phyloP scores from a whole-genome alignment of 2,113 vertebrate genomes.

The Pyxicephalus adspersus region DNA sequence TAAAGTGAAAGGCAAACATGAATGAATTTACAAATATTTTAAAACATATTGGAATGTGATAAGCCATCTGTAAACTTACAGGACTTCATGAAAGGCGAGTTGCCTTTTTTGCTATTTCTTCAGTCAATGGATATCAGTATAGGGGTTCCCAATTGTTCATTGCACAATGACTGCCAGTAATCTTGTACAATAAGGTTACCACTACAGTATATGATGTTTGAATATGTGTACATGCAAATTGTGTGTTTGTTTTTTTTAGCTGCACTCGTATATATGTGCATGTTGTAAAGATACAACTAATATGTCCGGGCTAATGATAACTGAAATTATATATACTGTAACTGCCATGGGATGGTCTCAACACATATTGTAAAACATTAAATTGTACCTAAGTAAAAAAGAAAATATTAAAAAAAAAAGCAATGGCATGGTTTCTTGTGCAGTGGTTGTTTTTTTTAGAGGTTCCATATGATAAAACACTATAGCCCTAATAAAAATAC shows the following conservation, averaged over 20 bases:
- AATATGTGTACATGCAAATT: no score
- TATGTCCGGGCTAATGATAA: constrained; percentile 19
- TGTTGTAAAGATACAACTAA: background rate
- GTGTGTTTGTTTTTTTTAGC: no score
- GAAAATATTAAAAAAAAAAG: no score
- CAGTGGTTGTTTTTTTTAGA: no score
- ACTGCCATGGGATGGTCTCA: background rate
- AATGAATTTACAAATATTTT: background rate
- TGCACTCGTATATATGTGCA: background rate
- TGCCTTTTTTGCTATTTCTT: background rate
- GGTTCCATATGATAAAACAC: no score
- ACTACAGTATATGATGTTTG: constrained; percentile 10
- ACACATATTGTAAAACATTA: background rate
- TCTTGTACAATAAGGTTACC: background rate
- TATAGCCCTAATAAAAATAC: no score
- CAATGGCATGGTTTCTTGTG: no score
- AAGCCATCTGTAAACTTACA: constrained; percentile 12
- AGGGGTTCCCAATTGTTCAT: background rate
- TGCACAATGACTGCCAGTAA: constrained; percentile 13
- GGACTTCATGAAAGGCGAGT: background rate
- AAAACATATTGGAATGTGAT: background rate
- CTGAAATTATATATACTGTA: background rate
- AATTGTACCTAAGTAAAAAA: background rate
- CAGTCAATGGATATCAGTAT: background rate
- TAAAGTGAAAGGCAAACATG: background rate